A percentile compares a stretch with the other conserved stretches of the same genome.
These are phyloP conservation scores for Festucalex cinctus DNA, from an alignment of 2,113 vertebrate genomes.

Conservation along the genomic window DNA sequence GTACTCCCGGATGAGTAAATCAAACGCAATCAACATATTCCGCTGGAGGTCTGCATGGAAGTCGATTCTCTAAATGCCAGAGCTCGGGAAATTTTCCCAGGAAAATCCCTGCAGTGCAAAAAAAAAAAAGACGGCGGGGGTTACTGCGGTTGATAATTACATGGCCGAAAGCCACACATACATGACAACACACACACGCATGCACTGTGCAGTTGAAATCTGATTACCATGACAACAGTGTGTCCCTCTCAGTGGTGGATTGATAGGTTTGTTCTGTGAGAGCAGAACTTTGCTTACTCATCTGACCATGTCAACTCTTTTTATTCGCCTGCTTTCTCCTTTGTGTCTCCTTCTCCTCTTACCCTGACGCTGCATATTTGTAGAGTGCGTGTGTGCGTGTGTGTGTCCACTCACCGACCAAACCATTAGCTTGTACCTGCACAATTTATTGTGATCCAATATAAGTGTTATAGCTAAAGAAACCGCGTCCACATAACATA, in stretches of 20 bases:
- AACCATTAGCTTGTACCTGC: background rate
- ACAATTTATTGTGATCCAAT: background rate
- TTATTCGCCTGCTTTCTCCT: constrained; percentile 31
- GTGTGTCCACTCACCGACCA: background rate
- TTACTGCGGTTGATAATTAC: constrained; percentile 10
- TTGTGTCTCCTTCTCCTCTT: constrained; percentile 38
- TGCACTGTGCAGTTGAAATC: constrained; percentile 24
- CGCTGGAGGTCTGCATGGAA: constrained; percentile 13
- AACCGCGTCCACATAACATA: background rate
- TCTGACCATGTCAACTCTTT: constrained; percentile 27
- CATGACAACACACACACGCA: background rate
- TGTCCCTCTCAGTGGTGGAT: constrained; percentile 39
- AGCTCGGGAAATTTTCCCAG: constrained; percentile 28
- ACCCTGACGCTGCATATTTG: constrained; percentile 26
- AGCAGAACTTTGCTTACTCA: constrained; percentile 51
- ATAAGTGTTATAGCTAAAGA: background rate
- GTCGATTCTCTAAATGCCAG: constrained; percentile 33
- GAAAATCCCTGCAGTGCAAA: constrained; percentile 16
- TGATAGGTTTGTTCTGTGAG: constrained; percentile 21
- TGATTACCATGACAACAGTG: constrained; percentile 43
- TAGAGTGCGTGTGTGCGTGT: constrained; percentile 21
- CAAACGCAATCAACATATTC: constrained; percentile 13
- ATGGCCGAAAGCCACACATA: constrained; percentile 34
- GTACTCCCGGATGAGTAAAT: constrained; percentile 4
- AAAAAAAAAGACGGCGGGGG: background rate